Evolutionary conservation across 2,797 vertebrate species (phyloP).

Genomic region (Falco novaeseelandiae): DNA sequence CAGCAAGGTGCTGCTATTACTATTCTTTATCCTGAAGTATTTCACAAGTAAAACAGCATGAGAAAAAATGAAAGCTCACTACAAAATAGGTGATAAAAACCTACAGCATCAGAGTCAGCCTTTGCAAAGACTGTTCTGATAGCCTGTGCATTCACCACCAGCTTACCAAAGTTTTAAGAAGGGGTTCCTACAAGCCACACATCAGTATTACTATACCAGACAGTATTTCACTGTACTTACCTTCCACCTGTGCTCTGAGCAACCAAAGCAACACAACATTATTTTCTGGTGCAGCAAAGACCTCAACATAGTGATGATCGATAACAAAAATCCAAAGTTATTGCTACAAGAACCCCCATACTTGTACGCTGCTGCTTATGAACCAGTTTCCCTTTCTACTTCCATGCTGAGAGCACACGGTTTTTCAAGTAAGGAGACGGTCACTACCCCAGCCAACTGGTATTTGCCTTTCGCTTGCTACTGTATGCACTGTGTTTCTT

Average conservation of each 20-base stretch:
- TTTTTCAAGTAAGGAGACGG: neutral
- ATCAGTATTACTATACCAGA: neutral
- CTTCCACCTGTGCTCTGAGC: neutral
- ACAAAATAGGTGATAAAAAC: neutral
- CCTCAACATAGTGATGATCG: neutral
- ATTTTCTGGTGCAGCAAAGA: neutral
- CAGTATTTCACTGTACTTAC: neutral
- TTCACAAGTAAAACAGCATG: neutral
- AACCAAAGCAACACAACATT: neutral
- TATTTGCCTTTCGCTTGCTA: neutral
- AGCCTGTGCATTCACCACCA: neutral
- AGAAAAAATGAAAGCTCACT: neutral
- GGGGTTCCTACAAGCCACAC: neutral
- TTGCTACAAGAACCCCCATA: neutral
- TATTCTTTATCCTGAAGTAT: neutral
- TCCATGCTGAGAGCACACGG: fast-evolving
- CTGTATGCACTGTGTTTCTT: neutral
- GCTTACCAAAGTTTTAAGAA: neutral
- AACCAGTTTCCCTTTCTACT: neutral
- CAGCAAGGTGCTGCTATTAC: neutral
- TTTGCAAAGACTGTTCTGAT: neutral
- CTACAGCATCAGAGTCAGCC: neutral
- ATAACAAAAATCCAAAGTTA: neutral
- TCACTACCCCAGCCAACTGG: fast-evolving
- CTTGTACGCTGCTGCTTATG: neutral